Evolutionary conservation across 2,888 invertebrate species (phyloP).

Genomic region (Platycheirus rosarum): DNA sequence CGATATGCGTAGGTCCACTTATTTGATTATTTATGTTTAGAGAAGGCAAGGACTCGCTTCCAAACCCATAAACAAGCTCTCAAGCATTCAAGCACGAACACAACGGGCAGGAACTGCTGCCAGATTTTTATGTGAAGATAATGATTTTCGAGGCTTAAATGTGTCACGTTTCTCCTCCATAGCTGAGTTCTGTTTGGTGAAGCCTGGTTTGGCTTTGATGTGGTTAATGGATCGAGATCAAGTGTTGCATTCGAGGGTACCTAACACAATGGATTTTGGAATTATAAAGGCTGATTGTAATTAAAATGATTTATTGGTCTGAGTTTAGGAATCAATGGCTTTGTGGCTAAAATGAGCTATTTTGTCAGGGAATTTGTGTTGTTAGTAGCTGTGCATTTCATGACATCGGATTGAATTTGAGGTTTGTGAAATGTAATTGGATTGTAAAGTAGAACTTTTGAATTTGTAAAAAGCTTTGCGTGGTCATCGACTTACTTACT

Average conservation of each 20-base stretch:
- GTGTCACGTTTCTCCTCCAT: conserved; percentile 53
- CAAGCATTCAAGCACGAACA: conserved; percentile 22
- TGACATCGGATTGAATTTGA: not conserved
- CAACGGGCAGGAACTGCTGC: conserved; percentile 12
- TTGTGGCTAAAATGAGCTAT: not conserved
- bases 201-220: conserved; percentile 33
- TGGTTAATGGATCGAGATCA: conserved; percentile 6
- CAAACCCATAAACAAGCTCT: conserved; percentile 20
- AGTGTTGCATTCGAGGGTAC: no score
- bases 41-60: conserved; percentile 15
- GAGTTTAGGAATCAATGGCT: conserved; percentile 15
- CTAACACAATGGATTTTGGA: conserved; percentile 48
- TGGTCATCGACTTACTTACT: no score
- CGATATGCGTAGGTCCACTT: conserved; percentile 53
- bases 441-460: not conserved
- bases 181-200: conserved; percentile 3
- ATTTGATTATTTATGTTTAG: conserved; percentile 60
- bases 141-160: conserved; percentile 53
- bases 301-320: conserved; percentile 58
- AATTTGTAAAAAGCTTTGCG: no score
- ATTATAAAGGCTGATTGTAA: conserved; percentile 47
- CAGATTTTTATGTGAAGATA: conserved; percentile 61
- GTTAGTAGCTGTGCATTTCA: not conserved
- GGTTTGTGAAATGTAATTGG: no score
- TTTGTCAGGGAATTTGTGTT: not conserved